Percentiles rank a stretch among this genome's conserved stretches.
Conservation (phyloP, 1,140 invertebrate species). For the Diorhabda elongata region DNA sequence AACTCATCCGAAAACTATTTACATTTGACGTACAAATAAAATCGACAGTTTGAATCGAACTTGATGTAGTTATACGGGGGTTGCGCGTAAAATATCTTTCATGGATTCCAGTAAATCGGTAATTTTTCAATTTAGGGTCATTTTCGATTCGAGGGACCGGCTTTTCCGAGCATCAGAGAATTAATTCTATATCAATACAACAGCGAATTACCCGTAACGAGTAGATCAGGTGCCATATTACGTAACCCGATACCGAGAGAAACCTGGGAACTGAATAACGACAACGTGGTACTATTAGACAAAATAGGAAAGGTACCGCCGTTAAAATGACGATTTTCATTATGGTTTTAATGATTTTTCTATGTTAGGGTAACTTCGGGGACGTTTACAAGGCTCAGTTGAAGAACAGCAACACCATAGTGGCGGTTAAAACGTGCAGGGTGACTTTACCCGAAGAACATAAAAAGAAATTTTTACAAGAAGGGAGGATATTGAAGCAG, state of each 20-base stretch:
- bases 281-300: conserved; percentile 87
- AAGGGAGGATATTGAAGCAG: conserved; percentile 92
- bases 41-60: no score
- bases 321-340: no score
- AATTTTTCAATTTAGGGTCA: conserved; percentile 60
- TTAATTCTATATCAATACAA: conserved; percentile 84
- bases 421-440: conserved; percentile 94
- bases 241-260: conserved; percentile 84
- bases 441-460: conserved; percentile 92
- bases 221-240: conserved; percentile 85
- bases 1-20: no score
- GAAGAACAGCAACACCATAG: conserved; percentile 75
- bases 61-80: no score
- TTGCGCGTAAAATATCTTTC: no score
- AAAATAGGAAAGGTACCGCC: conserved; percentile 84
- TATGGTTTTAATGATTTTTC: neutral
- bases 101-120: no score
- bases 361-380: conserved; percentile 87
- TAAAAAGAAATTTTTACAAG: conserved; percentile 93
- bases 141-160: conserved; percentile 89
- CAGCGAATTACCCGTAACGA: conserved; percentile 81
- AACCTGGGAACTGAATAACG: conserved; percentile 94
- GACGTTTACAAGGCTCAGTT: conserved; percentile 92
- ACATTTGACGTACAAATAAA: no score
- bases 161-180: conserved; percentile 88